A percentile compares a stretch with the other conserved stretches of the same genome.
phyloP scores from a whole-genome alignment of 2,113 vertebrate species.

The Psilopogon haemacephalus region DNA sequence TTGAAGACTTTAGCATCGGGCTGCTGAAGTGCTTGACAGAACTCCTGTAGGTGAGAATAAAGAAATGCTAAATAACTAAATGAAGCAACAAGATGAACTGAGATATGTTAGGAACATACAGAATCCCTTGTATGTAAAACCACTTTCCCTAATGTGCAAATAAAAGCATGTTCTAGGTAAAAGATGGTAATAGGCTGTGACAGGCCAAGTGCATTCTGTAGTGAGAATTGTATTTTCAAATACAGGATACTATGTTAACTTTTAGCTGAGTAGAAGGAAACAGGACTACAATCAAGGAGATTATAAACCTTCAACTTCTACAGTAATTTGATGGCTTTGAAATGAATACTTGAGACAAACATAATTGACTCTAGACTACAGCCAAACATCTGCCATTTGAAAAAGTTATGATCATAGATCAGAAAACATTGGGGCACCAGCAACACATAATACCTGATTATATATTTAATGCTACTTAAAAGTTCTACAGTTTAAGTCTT shows the following conservation, averaged over 20 bases:
- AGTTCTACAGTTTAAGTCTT: background rate
- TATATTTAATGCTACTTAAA: background rate
- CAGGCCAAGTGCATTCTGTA: background rate
- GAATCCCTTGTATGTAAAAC: background rate
- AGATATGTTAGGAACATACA: background rate
- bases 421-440: background rate
- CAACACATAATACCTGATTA: background rate
- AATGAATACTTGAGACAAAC: background rate
- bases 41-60: constrained; percentile 77
- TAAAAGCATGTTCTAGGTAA: background rate
- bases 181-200: background rate
- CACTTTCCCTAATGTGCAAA: background rate
- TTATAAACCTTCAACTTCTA: background rate
- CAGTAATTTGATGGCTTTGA: background rate
- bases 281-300: background rate
- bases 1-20: constrained; percentile 97
- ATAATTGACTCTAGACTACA: background rate
- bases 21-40: constrained; percentile 96
- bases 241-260: background rate
- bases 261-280: background rate
- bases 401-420: background rate
- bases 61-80: background rate
- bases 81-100: background rate
- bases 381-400: background rate
- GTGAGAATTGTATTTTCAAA: background rate